Conservation (phyloP, 2,888 invertebrate species). For the Troilus luridus region DNA sequence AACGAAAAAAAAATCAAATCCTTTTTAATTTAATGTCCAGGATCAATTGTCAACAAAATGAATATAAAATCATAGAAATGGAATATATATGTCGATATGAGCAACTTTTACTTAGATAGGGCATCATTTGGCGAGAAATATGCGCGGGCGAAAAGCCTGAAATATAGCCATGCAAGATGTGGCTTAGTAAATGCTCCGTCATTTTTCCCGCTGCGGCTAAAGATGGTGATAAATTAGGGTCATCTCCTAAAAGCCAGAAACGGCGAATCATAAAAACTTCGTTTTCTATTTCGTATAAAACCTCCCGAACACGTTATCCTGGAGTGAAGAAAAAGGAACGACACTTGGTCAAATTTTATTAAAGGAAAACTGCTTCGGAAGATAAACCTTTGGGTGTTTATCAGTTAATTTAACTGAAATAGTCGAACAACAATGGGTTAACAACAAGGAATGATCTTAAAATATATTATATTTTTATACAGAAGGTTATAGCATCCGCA, state of each 20-base stretch:
- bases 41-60: no score
- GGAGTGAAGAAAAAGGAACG: background rate
- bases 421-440: background rate
- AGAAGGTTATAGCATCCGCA: no score
- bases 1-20: no score
- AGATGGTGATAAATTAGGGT: conserved; percentile 35
- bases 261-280: conserved; percentile 1
- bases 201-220: background rate
- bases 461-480: no score
- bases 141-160: background rate
- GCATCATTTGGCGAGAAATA: background rate
- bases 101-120: background rate
- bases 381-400: background rate
- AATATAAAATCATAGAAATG: background rate
- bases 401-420: background rate
- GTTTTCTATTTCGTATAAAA: conserved; percentile 25
- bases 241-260: conserved; percentile 34
- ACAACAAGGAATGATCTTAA: background rate
- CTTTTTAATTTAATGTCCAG: no score
- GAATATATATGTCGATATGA: background rate
- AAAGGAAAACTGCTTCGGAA: background rate
- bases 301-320: background rate
- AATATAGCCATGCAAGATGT: background rate
- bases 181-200: background rate
- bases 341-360: background rate